Evolutionary conservation across 1,140 invertebrate genomes (phyloP).

Genomic region (Ctenoplectra terminalis): DNA sequence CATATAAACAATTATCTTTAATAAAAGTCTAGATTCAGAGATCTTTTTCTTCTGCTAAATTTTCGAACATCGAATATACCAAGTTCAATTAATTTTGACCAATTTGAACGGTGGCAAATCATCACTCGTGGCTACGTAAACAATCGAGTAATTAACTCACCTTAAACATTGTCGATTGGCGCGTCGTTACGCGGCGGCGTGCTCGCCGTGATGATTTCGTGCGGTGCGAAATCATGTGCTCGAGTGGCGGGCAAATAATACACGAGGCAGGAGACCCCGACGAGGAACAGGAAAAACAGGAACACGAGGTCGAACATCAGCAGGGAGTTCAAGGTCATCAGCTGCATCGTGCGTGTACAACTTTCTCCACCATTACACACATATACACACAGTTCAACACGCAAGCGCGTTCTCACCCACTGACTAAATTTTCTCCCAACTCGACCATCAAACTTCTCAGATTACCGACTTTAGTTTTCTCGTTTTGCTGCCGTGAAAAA

Average conservation of each 20-base stretch:
- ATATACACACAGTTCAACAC: slow-evolving; percentile 45
- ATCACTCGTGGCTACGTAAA: too few relatives aligned
- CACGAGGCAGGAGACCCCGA: slow-evolving; percentile 90
- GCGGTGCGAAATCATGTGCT: slow-evolving; percentile 74
- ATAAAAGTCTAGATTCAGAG: too few relatives aligned
- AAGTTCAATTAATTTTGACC: too few relatives aligned
- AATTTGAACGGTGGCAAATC: too few relatives aligned
- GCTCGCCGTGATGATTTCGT: slow-evolving; percentile 80
- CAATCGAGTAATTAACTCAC: too few relatives aligned
- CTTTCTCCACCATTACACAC: slow-evolving; percentile 78
- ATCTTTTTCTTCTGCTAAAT: too few relatives aligned
- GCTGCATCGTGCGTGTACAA: slow-evolving; percentile 85
- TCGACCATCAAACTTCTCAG: background rate
- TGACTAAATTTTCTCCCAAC: slow-evolving; percentile 20
- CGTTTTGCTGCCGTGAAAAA: background rate
- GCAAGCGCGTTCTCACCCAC: slow-evolving; percentile 46
- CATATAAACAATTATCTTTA: too few relatives aligned
- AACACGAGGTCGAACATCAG: slow-evolving; percentile 94
- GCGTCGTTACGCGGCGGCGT: slow-evolving; percentile 71
- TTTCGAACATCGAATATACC: too few relatives aligned
- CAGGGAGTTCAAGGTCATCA: slow-evolving; percentile 91
- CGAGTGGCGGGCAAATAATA: slow-evolving; percentile 88
- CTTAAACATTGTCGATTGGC: slow-evolving; percentile 82
- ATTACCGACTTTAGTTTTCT: background rate
- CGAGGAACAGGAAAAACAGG: slow-evolving; percentile 92